phyloP scores from a whole-genome alignment of 2,797 vertebrate species.

The Apogon talboti region DNA sequence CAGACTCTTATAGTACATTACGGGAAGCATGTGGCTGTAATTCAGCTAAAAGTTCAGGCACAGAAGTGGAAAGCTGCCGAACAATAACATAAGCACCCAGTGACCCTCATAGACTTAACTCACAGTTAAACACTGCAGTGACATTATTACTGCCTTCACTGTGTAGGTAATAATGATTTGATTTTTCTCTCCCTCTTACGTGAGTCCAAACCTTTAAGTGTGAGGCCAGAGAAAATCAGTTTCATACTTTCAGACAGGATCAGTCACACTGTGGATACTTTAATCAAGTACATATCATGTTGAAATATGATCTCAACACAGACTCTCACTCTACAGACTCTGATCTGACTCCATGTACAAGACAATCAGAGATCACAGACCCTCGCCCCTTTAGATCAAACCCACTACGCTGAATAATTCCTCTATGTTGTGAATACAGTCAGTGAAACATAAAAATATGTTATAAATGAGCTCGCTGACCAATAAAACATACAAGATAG shows the following conservation, averaged over 20 bases:
- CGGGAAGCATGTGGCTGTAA: conserved; percentile 62
- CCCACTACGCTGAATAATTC: too few relatives aligned
- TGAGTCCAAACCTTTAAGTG: neutral
- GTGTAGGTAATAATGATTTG: neutral
- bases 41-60: conserved; percentile 44
- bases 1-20: conserved; percentile 65
- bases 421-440: too few relatives aligned
- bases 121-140: neutral
- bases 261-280: neutral
- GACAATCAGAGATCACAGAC: too few relatives aligned
- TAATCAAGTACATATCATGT: neutral
- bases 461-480: too few relatives aligned
- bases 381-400: too few relatives aligned
- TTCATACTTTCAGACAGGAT: neutral
- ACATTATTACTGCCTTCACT: neutral
- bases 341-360: neutral
- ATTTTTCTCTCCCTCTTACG: neutral
- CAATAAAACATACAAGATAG: too few relatives aligned
- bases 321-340: too few relatives aligned
- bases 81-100: conserved; percentile 34
- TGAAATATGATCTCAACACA: neutral
- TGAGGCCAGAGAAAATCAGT: neutral
- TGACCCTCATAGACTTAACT: conserved; percentile 40
- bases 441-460: too few relatives aligned
- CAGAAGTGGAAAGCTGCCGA: conserved; percentile 35